Base-by-base conservation (phyloP, 2,797 vertebrate genomes). In the Chrosomus eos region DNA sequence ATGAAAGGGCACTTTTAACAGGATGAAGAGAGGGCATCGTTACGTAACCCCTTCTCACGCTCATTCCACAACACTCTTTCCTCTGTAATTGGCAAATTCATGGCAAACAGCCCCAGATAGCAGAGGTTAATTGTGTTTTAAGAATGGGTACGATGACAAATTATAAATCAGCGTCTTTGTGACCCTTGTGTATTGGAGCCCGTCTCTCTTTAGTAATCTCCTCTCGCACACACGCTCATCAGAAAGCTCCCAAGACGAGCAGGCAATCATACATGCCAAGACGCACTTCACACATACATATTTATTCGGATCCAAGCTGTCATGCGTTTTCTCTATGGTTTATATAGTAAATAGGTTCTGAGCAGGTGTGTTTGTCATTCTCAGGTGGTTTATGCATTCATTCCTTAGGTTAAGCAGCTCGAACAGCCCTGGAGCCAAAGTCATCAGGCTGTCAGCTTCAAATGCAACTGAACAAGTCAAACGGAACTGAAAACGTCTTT, bases 111-210 rank as follows among this genome's bases (percentile, higher is more conserved):
- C 33, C 79, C 72, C 45, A 86, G 81, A 87, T 82, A 83, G 83
- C 81, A 70, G 51, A 88, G 89, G 87, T 86, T 89, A 88, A 88
- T 86, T 87, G 81, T 80, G 76, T 87, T 89, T 87, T 84, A 87
- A 84, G 83, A 84, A 86, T 43, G 62, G 81, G 55, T 40, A 75
- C 58, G 51, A 78, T 78, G 55, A 73, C 80, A 85, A 83, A 87
- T 87, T 86, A 87, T 68, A 80, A 81, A 82, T 81, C 60, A 55
- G 21, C 74, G 60, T 67, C 85, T 67, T 45, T 68, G 23, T 80
- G 85, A 67, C 58, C 48, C 51, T 48, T 18, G 45, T 73, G 80
- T 60, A 77, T 83, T 77, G 60, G 38, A 85, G 55, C 60, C 31
- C 5, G 40, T 84, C 58, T 86, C 73, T 64, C 28, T 64, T 84